Evolutionary conservation across 1,140 invertebrate genomes (phyloP), one percentile per base, ranked within the genome.

Genomic region (Drosophila ogumai): DNA sequence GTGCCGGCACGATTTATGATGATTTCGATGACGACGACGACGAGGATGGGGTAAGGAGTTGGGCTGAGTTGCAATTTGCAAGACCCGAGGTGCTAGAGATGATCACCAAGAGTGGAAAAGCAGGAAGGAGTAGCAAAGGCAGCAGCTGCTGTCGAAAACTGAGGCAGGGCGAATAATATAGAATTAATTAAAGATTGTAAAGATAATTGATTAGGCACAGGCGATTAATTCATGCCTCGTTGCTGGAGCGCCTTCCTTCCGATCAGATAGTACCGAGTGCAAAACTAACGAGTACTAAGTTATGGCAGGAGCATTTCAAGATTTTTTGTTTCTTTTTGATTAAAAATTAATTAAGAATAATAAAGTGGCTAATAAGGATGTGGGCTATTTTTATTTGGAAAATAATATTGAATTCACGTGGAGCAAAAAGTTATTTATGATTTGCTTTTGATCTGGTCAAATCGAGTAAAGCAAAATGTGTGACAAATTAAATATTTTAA

Each of bases 111-210:
- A 28, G 65, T 50, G 28, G 59, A 68, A 52, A 46, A 40, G 43
- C 65, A 38, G 50, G 49, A 34, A 50, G 67, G 7, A 41, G 38
- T 13, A 6, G 28, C 19, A 31, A 22, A 12, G 25, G 49, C 32
- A 64, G 17, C 82, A 50, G 82, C 74, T 72, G 82, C 82, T 86
- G 78, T 66, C 72, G 77, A 79, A 82, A 90, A 80, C 52, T 57
- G 46, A 78, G 68, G 76, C 77, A 72, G 74, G 75, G 68, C 75
- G 85, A 91, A 91, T 86, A 91, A 88, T 91, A 91, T 82, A 88
- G 84, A 91, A 91, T 91, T 91, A 91, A 91, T 91, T 91, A 91
- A 91, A 91, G 90, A 91, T 91, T 61, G 81, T 86, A 82, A 88
- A 91, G 90, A 91, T 91, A 91, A 91, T 91, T 91, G 90, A 91